Evolutionary conservation across 2,888 invertebrate genomes (phyloP).

Genomic region (Chesias legatella): DNA sequence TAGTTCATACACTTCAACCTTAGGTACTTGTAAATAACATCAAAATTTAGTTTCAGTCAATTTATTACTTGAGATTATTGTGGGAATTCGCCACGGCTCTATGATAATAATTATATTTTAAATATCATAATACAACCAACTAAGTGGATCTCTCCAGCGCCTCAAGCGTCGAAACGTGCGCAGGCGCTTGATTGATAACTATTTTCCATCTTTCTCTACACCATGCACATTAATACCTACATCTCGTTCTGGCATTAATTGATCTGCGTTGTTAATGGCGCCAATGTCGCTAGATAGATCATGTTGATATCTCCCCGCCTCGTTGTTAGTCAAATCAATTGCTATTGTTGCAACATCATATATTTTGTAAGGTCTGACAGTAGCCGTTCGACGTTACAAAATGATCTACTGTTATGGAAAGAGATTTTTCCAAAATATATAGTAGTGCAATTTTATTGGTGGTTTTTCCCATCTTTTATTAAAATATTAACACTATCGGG

Average conservation of each 20-base stretch:
- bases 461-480: no score
- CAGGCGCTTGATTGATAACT: conserved; percentile 77
- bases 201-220: conserved; percentile 43
- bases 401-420: no score
- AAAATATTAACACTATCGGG: no score
- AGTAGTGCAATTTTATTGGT: no score
- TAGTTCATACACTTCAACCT: no score
- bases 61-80: conserved; percentile 27
- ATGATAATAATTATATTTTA: conserved; percentile 70
- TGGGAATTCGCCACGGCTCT: conserved; percentile 66
- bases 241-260: conserved; percentile 67
- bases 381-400: no score
- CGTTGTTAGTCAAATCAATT: conserved; percentile 63
- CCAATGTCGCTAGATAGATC: conserved; percentile 69
- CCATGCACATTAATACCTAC: conserved; percentile 26
- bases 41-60: not conserved
- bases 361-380: conserved; percentile 13
- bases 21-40: no score
- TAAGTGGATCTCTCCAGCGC: conserved; percentile 71
- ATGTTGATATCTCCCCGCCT: conserved; percentile 57
- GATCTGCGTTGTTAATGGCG: conserved; percentile 70
- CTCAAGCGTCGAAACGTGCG: conserved; percentile 65
- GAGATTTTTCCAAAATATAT: no score
- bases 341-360: conserved; percentile 42
- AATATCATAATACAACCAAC: conserved; percentile 80